Percentiles rank a stretch among this genome's conserved stretches.
Evolutionary conservation across 2,797 vertebrate species (phyloP).

Genomic region (Clamator glandarius): DNA sequence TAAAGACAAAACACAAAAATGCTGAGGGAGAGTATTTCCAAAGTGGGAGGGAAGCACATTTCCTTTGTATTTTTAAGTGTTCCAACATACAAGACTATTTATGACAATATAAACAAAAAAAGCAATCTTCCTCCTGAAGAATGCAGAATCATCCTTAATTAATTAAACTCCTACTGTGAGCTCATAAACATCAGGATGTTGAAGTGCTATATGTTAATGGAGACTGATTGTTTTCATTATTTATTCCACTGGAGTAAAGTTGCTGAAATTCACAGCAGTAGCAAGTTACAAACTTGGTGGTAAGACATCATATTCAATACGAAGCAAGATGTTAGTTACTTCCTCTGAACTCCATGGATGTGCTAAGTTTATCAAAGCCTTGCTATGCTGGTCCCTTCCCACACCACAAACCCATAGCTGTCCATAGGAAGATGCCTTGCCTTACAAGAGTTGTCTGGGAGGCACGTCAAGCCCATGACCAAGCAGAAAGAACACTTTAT

Average conservation of each 20-base stretch:
- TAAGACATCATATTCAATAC: background rate
- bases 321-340: background rate
- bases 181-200: conserved; percentile 57
- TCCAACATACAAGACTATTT: conserved; percentile 33
- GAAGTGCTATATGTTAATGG: background rate
- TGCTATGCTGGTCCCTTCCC: background rate
- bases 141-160: conserved; percentile 66
- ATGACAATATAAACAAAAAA: conserved; percentile 56
- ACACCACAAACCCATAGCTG: background rate
- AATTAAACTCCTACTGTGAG: conserved; percentile 54
- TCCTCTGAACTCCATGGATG: background rate
- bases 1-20: background rate
- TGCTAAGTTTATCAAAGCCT: background rate
- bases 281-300: background rate
- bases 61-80: conserved; percentile 49
- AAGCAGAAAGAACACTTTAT: background rate
- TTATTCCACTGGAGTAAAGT: conserved; percentile 1
- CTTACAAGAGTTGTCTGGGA: background rate
- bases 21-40: conserved; percentile 8
- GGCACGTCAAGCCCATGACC: accelerated
- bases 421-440: background rate
- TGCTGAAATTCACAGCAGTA: conserved; percentile 3
- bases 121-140: conserved; percentile 45
- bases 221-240: background rate
- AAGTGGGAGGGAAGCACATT: conserved; percentile 46